Percentiles rank a stretch among this genome's conserved stretches.
phyloP scores from a whole-genome alignment of 2,797 vertebrate genomes.

The Galaxias olidus region DNA sequence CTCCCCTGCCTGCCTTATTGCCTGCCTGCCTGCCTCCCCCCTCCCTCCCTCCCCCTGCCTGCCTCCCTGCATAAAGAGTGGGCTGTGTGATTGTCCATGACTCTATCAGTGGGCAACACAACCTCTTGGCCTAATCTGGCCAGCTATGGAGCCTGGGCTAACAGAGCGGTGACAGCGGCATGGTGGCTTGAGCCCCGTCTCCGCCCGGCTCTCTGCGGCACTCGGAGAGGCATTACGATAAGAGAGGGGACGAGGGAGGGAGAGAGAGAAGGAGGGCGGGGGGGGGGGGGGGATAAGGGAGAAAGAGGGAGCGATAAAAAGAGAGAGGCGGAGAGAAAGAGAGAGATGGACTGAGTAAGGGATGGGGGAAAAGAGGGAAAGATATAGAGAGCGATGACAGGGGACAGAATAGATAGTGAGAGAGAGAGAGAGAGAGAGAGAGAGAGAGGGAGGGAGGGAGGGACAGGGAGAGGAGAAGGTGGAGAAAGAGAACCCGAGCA shows the following conservation, averaged over 20 bases:
- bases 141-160: conserved; percentile 76
- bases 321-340: too few species aligned
- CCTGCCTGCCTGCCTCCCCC: conserved; percentile 53
- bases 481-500: too few species aligned
- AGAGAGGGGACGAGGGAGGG: not conserved
- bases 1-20: conserved; percentile 57
- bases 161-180: conserved; percentile 61
- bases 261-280: too few species aligned
- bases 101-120: conserved; percentile 71
- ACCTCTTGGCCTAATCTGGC: conserved; percentile 75
- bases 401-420: too few species aligned
- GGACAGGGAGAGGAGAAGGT: too few species aligned
- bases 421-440: too few species aligned
- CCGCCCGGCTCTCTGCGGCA: conserved; percentile 12
- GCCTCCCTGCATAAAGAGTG: conserved; percentile 72
- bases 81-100: conserved; percentile 78
- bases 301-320: not conserved
- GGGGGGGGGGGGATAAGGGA: not conserved
- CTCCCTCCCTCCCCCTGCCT: conserved; percentile 33
- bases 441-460: too few species aligned
- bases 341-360: not conserved
- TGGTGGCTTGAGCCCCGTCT: conserved; percentile 6
- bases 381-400: not conserved
- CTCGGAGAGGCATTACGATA: conserved; percentile 22
- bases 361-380: not conserved